Conservation (phyloP, 1,140 invertebrate genomes). For the honey bee (Apis mellifera) region DNA sequence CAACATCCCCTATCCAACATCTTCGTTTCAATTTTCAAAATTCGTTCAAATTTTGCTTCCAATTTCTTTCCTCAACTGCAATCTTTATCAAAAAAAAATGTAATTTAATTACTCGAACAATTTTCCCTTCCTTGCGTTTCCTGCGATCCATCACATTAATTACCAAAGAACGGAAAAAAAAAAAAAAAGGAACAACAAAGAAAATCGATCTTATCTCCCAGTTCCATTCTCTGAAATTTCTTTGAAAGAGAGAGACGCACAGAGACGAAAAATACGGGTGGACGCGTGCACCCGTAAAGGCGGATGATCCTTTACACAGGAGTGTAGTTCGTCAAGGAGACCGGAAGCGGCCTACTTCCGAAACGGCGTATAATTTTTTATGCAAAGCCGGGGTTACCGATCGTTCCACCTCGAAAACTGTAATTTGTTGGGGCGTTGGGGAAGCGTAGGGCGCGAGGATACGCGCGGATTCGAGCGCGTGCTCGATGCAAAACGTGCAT, state of each 20-base stretch:
- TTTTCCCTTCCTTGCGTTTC: too few species aligned
- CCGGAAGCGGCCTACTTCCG: conserved; percentile 48
- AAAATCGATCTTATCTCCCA: conserved; percentile 35
- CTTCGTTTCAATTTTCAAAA: too few species aligned
- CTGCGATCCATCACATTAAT: not conserved
- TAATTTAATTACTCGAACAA: too few species aligned
- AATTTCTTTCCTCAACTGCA: too few species aligned
- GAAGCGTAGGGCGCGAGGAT: conserved; percentile 18
- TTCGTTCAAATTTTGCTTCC: too few species aligned
- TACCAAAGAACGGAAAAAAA: not conserved
- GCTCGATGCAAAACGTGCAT: conserved; percentile 12
- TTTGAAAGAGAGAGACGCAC: not conserved
- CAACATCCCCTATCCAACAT: too few species aligned
- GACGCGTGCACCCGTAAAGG: conserved; percentile 21
- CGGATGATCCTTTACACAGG: not conserved
- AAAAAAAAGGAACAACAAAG: not conserved
- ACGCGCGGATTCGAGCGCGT: conserved; percentile 7
- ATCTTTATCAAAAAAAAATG: too few species aligned
- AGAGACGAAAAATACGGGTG: conserved; percentile 23
- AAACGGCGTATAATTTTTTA: conserved; percentile 54
- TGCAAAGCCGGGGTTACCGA: conserved; percentile 44
- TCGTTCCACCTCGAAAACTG: conserved; percentile 50
- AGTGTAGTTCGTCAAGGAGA: conserved; percentile 24
- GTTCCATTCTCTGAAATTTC: conserved; percentile 1
- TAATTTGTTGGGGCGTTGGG: conserved; percentile 38